phyloP scores from a whole-genome alignment of 1,140 invertebrate species.

The Cydia strobilella region DNA sequence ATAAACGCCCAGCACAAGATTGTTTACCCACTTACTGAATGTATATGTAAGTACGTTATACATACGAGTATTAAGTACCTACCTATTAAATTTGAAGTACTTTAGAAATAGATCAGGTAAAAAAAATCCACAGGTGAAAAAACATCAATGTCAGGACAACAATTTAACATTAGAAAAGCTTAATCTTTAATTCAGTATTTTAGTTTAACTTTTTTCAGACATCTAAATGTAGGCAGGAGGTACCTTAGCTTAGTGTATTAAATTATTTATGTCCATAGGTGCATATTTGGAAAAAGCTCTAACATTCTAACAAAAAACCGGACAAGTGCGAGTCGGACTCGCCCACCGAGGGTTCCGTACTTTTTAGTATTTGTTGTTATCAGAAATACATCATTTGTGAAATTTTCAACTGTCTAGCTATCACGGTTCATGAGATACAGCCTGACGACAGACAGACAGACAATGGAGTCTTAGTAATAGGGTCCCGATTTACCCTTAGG shows the following conservation, averaged over 20 bases:
- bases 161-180: not conserved
- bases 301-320: too few relatives aligned
- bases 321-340: too few relatives aligned
- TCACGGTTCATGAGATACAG: too few relatives aligned
- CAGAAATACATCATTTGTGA: too few relatives aligned
- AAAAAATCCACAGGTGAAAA: not conserved
- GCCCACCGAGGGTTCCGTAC: too few relatives aligned
- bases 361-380: too few relatives aligned
- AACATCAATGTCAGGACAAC: not conserved
- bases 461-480: too few relatives aligned
- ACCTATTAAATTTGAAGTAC: not conserved
- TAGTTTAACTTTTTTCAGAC: not conserved
- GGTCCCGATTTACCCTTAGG: too few relatives aligned
- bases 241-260: not conserved
- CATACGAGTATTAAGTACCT: not conserved
- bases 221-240: not conserved
- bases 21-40: slow-evolving; percentile 39
- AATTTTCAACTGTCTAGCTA: too few relatives aligned
- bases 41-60: not conserved
- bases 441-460: too few relatives aligned
- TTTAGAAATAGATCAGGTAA: not conserved
- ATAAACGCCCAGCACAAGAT: slow-evolving; percentile 49
- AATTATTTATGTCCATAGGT: too few relatives aligned
- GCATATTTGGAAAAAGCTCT: not conserved
- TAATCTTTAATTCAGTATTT: not conserved